Conservation (phyloP, 2,888 invertebrate species). For the Trichogramma evanescens region DNA sequence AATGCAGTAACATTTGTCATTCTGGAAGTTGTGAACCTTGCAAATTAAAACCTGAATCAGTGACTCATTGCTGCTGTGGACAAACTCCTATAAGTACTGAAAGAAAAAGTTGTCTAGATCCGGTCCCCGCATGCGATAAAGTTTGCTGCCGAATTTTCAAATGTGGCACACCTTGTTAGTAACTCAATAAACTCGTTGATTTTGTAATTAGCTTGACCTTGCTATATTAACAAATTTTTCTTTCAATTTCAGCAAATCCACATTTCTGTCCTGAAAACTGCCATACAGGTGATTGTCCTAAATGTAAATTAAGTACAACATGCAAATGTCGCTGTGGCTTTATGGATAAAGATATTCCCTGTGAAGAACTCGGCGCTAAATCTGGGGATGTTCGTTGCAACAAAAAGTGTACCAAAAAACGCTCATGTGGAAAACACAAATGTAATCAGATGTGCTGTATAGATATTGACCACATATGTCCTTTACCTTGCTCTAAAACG, state of each 20-base stretch:
- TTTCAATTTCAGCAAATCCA: slow-evolving; percentile 46
- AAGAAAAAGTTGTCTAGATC: slow-evolving; percentile 69
- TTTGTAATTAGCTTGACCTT: neutral
- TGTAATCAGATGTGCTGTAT: slow-evolving; percentile 88
- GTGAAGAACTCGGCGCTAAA: slow-evolving; percentile 63
- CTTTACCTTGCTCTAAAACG: slow-evolving; percentile 70
- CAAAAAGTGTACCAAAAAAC: slow-evolving; percentile 82
- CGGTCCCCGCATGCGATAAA: slow-evolving; percentile 74
- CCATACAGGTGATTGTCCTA: slow-evolving; percentile 69
- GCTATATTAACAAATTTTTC: neutral
- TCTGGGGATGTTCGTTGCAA: slow-evolving; percentile 76
- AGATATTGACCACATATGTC: slow-evolving; percentile 78
- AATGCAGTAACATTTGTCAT: slow-evolving; percentile 64
- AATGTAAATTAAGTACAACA: slow-evolving; percentile 67
- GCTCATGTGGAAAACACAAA: slow-evolving; percentile 81
- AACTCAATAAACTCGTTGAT: neutral
- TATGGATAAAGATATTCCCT: slow-evolving; percentile 74
- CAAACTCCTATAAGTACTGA: slow-evolving; percentile 53
- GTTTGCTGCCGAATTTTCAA: slow-evolving; percentile 47
- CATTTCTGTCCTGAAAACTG: slow-evolving; percentile 65
- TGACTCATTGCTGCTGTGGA: slow-evolving; percentile 72
- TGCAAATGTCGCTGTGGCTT: slow-evolving; percentile 81
- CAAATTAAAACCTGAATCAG: slow-evolving; percentile 53
- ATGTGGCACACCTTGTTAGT: slow-evolving; percentile 47
- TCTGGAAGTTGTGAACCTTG: slow-evolving; percentile 62